A percentile compares a stretch with the other conserved stretches of the same genome.
phyloP scores from a whole-genome alignment of 1,140 invertebrate genomes.

The Neodiprion virginianus region DNA sequence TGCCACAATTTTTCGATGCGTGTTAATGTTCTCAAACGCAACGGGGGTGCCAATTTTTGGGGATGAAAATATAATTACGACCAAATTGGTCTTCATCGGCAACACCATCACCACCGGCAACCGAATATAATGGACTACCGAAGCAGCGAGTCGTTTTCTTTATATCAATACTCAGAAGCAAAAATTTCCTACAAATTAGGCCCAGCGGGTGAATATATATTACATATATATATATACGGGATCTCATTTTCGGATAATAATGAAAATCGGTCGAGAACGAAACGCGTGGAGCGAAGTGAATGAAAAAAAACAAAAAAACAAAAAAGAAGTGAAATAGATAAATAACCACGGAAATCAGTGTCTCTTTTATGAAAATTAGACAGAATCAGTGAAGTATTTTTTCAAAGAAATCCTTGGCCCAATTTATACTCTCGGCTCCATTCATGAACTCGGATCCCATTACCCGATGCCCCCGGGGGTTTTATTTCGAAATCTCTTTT shows the following conservation, averaged over 20 bases:
- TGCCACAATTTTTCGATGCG: background rate
- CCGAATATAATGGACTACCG: background rate
- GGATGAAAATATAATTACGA: background rate
- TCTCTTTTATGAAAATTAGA: slow-evolving; percentile 11
- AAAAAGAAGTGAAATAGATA: background rate
- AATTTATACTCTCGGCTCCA: slow-evolving; percentile 1
- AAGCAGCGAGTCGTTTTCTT: background rate
- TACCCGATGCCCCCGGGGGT: background rate
- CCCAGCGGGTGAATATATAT: background rate
- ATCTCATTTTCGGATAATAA: background rate
- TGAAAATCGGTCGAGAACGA: background rate
- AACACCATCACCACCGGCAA: background rate
- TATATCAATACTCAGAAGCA: slow-evolving; percentile 5
- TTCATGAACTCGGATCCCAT: background rate
- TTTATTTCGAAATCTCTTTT: background rate
- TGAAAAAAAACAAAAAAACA: background rate
- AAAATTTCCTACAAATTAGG: background rate
- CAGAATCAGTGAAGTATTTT: slow-evolving; percentile 13
- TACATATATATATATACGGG: too few species aligned
- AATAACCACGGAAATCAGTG: background rate
- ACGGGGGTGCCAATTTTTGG: background rate
- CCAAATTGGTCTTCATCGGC: slow-evolving; percentile 1
- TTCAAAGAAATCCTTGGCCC: slow-evolving; percentile 6
- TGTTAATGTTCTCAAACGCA: background rate
- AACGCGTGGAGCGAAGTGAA: slow-evolving; percentile 9